Evolutionary conservation across 2,888 invertebrate genomes (phyloP).

Genomic region (Platycnemis pennipes): DNA sequence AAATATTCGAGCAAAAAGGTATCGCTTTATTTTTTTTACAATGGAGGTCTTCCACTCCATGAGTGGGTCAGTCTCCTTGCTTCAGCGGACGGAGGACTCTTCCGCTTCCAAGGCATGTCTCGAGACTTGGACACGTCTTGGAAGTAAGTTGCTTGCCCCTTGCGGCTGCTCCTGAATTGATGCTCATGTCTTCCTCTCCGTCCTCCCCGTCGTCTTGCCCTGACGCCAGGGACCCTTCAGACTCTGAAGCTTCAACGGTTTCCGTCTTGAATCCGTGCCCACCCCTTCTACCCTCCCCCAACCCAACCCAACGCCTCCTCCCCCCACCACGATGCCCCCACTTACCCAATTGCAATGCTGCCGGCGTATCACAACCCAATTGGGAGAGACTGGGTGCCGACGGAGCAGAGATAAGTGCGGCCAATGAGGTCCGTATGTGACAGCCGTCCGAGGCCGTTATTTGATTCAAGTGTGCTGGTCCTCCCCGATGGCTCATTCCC

Average conservation of each 20-base stretch:
- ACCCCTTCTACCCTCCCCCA: neutral
- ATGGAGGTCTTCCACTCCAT: too few relatives aligned
- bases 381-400: neutral
- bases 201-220: neutral
- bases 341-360: neutral
- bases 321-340: neutral
- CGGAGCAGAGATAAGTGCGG: neutral
- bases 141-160: neutral
- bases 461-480: neutral
- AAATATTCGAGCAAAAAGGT: too few relatives aligned
- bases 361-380: conserved; percentile 23
- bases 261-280: neutral
- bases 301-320: neutral
- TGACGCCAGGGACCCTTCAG: neutral
- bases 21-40: too few relatives aligned
- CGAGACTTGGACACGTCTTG: neutral
- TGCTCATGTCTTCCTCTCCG: neutral
- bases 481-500: neutral
- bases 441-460: conserved; percentile 17
- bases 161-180: neutral
- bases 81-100: too few relatives aligned
- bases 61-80: too few relatives aligned
- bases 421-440: neutral
- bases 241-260: neutral
- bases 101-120: neutral